These are phyloP conservation scores for Pagetopsis macropterus DNA, from an alignment of 2,797 vertebrate species.

Conservation along the genomic window DNA sequence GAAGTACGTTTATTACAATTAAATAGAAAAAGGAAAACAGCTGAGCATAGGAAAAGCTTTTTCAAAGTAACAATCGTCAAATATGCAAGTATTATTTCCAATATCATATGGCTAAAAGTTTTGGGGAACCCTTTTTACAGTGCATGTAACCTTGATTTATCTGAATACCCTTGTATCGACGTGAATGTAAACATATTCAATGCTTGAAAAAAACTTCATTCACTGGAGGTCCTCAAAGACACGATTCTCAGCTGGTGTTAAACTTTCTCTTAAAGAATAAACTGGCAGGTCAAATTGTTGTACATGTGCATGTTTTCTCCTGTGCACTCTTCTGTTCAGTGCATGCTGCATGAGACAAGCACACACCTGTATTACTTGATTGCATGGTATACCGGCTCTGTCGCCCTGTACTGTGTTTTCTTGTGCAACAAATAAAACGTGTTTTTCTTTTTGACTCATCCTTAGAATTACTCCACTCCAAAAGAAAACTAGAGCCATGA, in stretches of 20 bases:
- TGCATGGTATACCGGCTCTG: slow-evolving; percentile 77
- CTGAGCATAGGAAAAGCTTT: no score
- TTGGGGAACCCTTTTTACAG: neutral
- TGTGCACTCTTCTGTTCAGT: slow-evolving; percentile 74
- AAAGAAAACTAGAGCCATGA: no score
- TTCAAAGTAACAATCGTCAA: neutral
- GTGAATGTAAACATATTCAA: slow-evolving; percentile 27
- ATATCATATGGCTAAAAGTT: neutral
- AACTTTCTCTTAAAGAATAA: slow-evolving; percentile 38
- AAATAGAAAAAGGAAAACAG: neutral
- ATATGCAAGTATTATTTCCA: neutral
- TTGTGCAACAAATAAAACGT: slow-evolving; percentile 79
- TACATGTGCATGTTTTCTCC: slow-evolving; percentile 72
- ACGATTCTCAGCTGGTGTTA: slow-evolving; percentile 44
- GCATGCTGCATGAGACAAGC: slow-evolving; percentile 84
- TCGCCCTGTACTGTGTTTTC: slow-evolving; percentile 77
- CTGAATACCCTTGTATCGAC: slow-evolving; percentile 14
- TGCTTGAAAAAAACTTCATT: slow-evolving; percentile 5
- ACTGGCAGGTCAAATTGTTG: slow-evolving; percentile 54
- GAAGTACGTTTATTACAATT: neutral
- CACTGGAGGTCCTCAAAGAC: slow-evolving; percentile 12
- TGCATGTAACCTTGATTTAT: neutral
- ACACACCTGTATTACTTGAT: slow-evolving; percentile 78
- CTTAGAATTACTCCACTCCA: neutral
- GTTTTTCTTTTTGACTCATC: slow-evolving; percentile 70